A percentile compares a stretch with the other conserved stretches of the same genome.
These are phyloP conservation scores for Ptilorrhoa leucosticta DNA, from an alignment of 2,113 vertebrate genomes.

Conservation along the genomic window DNA sequence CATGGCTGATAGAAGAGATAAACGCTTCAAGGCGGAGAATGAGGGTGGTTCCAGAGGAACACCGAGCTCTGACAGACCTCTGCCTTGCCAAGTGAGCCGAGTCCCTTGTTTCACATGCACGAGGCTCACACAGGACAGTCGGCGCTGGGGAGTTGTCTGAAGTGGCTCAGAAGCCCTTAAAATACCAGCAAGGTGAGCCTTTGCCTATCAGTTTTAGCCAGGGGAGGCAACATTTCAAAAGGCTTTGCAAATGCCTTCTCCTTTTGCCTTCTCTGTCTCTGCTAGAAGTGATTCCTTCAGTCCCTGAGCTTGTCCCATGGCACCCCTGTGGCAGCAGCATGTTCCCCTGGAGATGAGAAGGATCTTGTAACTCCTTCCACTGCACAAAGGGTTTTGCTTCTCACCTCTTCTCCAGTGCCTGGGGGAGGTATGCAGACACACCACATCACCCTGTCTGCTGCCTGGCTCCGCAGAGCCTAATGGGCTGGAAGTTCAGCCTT, in stretches of 20 bases:
- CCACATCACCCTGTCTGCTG: neutral
- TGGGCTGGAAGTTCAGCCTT: neutral
- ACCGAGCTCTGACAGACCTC: neutral
- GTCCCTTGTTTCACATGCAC: neutral
- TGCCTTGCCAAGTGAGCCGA: rapidly evolving
- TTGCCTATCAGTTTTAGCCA: neutral
- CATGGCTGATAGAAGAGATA: neutral
- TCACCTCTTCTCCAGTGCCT: neutral
- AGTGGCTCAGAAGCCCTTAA: neutral
- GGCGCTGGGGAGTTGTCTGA: neutral
- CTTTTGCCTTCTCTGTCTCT: neutral
- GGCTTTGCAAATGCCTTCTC: neutral
- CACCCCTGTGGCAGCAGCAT: neutral
- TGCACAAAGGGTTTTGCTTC: neutral
- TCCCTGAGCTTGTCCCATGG: neutral
- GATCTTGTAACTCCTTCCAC: neutral
- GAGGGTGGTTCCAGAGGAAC: neutral
- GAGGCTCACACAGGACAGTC: neutral
- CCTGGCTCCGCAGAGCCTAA: neutral
- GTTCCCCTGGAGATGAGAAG: neutral
- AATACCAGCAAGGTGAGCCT: neutral
- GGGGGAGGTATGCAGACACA: neutral
- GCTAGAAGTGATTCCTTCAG: neutral
- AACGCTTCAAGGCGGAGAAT: neutral
- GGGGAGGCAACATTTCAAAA: neutral